Evolutionary conservation across 2,888 invertebrate genomes (phyloP), one percentile per base, ranked within the genome.

Genomic region (Muschampia plurimacula): DNA sequence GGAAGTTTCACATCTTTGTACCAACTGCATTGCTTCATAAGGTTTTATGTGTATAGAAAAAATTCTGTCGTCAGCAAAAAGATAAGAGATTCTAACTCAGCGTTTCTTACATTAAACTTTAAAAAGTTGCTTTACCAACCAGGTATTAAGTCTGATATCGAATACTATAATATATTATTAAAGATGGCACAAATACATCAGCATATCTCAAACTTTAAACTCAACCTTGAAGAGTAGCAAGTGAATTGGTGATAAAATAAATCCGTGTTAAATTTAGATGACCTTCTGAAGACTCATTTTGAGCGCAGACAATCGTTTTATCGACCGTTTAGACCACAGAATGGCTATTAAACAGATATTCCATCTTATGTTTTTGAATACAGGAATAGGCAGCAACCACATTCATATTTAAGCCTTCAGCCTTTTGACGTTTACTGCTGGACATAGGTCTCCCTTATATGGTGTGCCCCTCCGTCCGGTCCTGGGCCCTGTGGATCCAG

Each of bases 281-380:
- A 69, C 69, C 69, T 69, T 69, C 69, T 39, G 69, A 46, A 69
- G 39, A 39, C 49, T 39, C 69, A 39, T 63, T 69, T 52, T 12
- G 32, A 69, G 46, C 67, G 59, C 59, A 68, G 69, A 68, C 68
- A 69, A 69, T 69, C 69, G 62, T 60, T 62, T 69, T 69, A 69
- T 39, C 62, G 69, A 52, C 49, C 39, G 69, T 62, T 52, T 22
- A 49, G 62, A 52, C 49, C 67, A 46, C 59, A 59, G 41, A 32
- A 36, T 69, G 41, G 9, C 36, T 36, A 62, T 69, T 41, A 52
- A 52, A 52, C 13, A 52, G 32, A 62, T 12, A 59, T 59, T 59
- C 15, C 32, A 32, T 32, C 0, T 7, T 2, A 3, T 12, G 12
- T 13, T 46, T 46, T 46, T 46, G 12, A 2, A 2, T 13, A 46